phyloP scores from a whole-genome alignment of 2,888 invertebrate species.

The Lasioglossum figueresi region DNA sequence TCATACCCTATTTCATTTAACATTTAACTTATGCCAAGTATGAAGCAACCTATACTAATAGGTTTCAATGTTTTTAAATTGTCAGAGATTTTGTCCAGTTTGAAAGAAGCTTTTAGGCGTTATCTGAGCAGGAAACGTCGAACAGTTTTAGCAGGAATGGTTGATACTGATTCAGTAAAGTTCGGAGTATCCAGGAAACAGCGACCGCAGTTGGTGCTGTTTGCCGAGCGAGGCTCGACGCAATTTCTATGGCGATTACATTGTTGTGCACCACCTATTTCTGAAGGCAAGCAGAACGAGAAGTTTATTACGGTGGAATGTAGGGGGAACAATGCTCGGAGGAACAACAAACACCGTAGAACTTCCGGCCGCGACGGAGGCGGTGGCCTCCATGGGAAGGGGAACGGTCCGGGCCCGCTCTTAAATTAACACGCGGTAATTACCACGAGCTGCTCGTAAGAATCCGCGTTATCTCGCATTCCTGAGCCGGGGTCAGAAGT shows the following conservation, averaged over 20 bases:
- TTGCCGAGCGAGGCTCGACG: slow-evolving; percentile 15
- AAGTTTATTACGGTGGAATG: slow-evolving; percentile 64
- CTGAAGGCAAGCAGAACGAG: slow-evolving; percentile 26
- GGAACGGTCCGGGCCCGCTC: slow-evolving; percentile 64
- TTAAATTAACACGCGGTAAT: slow-evolving; percentile 76
- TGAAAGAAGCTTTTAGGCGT: not conserved
- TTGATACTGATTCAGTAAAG: slow-evolving; percentile 3
- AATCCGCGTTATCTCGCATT: slow-evolving; percentile 71
- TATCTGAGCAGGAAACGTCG: not conserved
- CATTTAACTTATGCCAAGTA: not conserved
- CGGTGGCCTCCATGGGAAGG: slow-evolving; percentile 60
- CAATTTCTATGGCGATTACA: slow-evolving; percentile 36
- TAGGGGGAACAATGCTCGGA: slow-evolving; percentile 63
- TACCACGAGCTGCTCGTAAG: slow-evolving; percentile 59
- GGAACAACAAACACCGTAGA: slow-evolving; percentile 47
- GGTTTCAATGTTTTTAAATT: not conserved
- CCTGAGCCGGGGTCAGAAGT: slow-evolving; percentile 53
- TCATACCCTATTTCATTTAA: not conserved
- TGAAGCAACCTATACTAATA: not conserved
- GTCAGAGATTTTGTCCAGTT: not conserved
- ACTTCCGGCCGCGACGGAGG: slow-evolving; percentile 64
- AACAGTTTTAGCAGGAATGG: not conserved
- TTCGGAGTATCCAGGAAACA: slow-evolving; percentile 31
- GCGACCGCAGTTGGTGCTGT: not conserved
- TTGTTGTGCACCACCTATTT: slow-evolving; percentile 36